Evolutionary conservation across 2,113 vertebrate genomes (phyloP), one percentile per base, ranked within the genome.

Genomic region (Rhizomys pruinosus): DNA sequence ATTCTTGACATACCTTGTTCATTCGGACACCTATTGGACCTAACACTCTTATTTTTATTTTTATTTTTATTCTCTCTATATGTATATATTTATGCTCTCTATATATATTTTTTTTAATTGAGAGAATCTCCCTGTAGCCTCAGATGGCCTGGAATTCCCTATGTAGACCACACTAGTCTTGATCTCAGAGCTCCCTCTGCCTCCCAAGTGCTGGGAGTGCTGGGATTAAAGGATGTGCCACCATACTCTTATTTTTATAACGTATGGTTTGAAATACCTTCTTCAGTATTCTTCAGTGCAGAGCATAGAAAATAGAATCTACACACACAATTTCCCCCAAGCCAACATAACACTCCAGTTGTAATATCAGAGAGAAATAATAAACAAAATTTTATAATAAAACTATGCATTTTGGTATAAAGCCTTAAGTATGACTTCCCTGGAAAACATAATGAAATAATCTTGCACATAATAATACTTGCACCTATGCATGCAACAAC

Each of bases 241-340:
- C 47, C 47, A 52, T 52, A 11, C 47, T 61, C 20, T 61, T 69
- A 29, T 69, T 93, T 95, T 77, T 68, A 66, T 80, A 93, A 90
- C 72, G 76, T 89, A 16, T 82, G 55, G 63, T 91, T 94, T 94
- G 32, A 89, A 93, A 84, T 32, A 25, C 44, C 42, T 32, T 71
- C 52, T 79, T 92, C 42, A 86, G 59, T 94, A 32, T 91, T 94
- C 81, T 94, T 74, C 92, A 96, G 69, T 89, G 23, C 93, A 87
- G 44, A 71, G 3, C 34, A 87, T 86, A 94, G 47, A 89, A 89
- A 92, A 72, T 78, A 92, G 68, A 93, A 55, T 87, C 34, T 82
- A 23, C 3, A 89, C 7, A 73, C 17, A 34, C 69, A 90, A 89
- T 92, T n/a, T 27, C 84, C 73, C 32, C 42, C 61, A 80, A 57